phyloP scores from a whole-genome alignment of 2,888 invertebrate genomes.

The Frankliniella intonsa region DNA sequence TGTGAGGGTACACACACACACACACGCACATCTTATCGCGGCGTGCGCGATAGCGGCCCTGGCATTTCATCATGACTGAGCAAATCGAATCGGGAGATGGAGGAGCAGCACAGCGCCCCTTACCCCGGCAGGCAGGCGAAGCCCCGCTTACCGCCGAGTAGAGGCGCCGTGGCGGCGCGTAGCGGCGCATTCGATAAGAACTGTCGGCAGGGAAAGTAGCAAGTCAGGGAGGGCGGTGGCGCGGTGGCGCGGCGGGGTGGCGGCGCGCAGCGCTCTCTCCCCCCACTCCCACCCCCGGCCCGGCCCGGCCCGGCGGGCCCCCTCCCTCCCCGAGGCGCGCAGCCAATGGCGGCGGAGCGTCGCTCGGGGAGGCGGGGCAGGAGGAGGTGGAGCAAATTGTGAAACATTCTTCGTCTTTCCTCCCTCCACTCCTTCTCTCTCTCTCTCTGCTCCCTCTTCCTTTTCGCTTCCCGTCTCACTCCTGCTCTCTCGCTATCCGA shows the following conservation, averaged over 20 bases:
- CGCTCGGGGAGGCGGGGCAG: conserved; percentile 7
- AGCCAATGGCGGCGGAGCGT: background rate
- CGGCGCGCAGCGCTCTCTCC: background rate
- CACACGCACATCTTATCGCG: conserved; percentile 5
- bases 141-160: background rate
- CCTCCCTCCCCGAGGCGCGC: background rate
- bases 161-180: background rate
- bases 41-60: background rate
- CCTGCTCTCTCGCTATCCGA: background rate
- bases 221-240: conserved; percentile 13
- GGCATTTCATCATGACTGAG: conserved; percentile 23
- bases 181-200: conserved; percentile 12
- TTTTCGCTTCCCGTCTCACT: background rate
- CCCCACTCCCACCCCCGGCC: background rate
- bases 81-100: conserved; percentile 18
- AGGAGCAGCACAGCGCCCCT: background rate
- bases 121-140: no score
- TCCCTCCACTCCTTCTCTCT: background rate
- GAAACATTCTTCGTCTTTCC: conserved; percentile 3
- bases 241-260: background rate
- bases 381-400: conserved; percentile 26
- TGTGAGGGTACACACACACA: background rate
- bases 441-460: background rate
- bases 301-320: background rate
- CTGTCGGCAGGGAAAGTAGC: conserved; percentile 21